These are phyloP conservation scores for Enteromius thamalakanensis DNA, from an alignment of 2,797 vertebrate genomes.

Conservation along the genomic window DNA sequence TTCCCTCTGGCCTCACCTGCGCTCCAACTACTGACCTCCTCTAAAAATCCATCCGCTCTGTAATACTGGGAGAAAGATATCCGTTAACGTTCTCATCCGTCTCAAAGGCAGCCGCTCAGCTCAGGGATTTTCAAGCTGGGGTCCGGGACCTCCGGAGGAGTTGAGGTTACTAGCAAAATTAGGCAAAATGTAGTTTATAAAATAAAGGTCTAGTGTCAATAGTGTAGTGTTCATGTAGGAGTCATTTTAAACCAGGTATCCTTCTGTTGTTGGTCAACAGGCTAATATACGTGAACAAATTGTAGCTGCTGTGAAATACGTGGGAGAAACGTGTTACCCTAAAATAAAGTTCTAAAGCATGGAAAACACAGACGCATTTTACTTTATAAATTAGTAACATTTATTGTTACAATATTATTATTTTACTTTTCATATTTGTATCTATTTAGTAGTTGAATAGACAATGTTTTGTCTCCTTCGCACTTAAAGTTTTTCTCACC, in stretches of 20 bases:
- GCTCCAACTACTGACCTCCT: slow-evolving; percentile 20
- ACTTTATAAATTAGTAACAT: background rate
- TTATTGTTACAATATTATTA: background rate
- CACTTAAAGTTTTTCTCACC: background rate
- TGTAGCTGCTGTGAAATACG: background rate
- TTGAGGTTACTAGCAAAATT: background rate
- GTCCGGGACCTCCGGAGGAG: background rate
- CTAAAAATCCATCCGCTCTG: slow-evolving; percentile 32
- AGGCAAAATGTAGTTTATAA: background rate
- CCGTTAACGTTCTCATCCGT: background rate
- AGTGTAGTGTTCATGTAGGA: background rate
- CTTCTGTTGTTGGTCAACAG: background rate
- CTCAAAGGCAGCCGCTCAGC: background rate
- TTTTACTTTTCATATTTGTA: no score
- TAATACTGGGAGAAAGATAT: background rate
- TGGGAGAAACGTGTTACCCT: background rate
- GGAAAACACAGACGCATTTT: background rate
- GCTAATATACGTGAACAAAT: background rate
- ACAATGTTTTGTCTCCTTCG: background rate
- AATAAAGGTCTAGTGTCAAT: background rate
- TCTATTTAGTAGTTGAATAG: background rate
- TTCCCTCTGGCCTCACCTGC: slow-evolving; percentile 25
- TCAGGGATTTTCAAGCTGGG: background rate
- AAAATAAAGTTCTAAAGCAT: background rate
- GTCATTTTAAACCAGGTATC: background rate